Evolutionary conservation across 2,797 vertebrate genomes (phyloP).

Genomic region (Gallinago nigripennis): DNA sequence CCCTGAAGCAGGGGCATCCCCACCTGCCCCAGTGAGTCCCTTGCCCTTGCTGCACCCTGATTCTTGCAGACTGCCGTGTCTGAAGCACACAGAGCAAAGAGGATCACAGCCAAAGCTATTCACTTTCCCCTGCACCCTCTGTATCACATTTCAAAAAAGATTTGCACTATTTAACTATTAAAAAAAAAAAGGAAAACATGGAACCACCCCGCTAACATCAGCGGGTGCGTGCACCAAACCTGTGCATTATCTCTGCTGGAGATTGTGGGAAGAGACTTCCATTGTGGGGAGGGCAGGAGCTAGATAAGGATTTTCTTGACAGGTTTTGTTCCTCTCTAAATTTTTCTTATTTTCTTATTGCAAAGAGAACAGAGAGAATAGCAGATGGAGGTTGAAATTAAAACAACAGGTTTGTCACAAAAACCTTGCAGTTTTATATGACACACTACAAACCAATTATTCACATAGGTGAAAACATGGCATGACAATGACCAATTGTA

Average conservation of each 20-base stretch:
- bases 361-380: not conserved
- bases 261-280: not conserved
- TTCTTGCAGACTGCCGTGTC: not conserved
- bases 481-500: not conserved
- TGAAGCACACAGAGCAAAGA: not conserved
- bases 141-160: not conserved
- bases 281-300: fast-evolving
- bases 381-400: not conserved
- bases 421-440: not conserved
- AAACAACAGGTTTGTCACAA: not conserved
- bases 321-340: not conserved
- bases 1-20: not conserved
- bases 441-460: not conserved
- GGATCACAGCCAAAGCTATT: not conserved
- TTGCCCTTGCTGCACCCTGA: not conserved
- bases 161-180: not conserved
- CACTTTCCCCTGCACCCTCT: not conserved
- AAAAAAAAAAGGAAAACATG: not conserved
- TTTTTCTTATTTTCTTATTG: not conserved
- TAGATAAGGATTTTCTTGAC: not conserved
- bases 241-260: fast-evolving
- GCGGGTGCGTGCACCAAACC: not conserved
- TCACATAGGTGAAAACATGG: not conserved
- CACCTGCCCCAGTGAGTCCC: fast-evolving
- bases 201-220: fast-evolving